Percentiles rank a stretch among this genome's conserved stretches.
Evolutionary conservation across 2,888 invertebrate species (phyloP).

Genomic region (Megalurothrips usitatus): DNA sequence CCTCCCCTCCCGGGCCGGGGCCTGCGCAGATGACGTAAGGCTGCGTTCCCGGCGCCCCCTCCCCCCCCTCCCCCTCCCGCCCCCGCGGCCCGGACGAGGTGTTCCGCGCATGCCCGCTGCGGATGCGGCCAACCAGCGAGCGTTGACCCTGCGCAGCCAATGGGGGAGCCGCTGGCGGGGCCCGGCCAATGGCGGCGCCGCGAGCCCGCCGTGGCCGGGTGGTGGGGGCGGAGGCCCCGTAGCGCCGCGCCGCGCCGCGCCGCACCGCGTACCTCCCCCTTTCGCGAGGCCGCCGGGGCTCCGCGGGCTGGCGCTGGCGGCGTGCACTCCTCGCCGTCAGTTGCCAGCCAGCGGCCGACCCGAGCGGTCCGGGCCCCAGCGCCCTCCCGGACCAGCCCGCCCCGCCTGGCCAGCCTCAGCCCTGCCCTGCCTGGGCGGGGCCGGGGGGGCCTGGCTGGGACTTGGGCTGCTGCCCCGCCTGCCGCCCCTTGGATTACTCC

Average conservation of each 20-base stretch:
- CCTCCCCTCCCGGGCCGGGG: too few species aligned
- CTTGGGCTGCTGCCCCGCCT: not conserved
- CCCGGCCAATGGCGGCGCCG: not conserved
- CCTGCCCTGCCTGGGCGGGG: not conserved
- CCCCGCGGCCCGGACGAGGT: not conserved
- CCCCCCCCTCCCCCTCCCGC: too few species aligned
- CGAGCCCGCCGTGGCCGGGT: not conserved
- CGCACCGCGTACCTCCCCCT: not conserved
- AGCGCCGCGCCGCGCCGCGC: not conserved
- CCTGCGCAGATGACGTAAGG: too few species aligned
- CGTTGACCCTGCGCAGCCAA: slow-evolving; percentile 15
- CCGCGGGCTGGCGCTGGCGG: not conserved
- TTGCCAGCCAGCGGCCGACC: not conserved
- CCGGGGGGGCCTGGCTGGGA: not conserved
- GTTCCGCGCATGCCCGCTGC: not conserved
- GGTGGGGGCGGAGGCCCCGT: not conserved
- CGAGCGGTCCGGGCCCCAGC: not conserved
- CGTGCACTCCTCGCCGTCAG: not conserved
- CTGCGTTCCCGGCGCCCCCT: too few species aligned
- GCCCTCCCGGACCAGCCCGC: not conserved
- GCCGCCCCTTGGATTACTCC: not conserved
- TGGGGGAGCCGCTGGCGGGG: not conserved
- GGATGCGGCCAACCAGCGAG: not conserved
- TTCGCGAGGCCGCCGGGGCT: not conserved
- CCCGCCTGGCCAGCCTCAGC: not conserved